Base-by-base conservation (phyloP, 2,888 invertebrate species). In the Drosophila dives region DNA sequence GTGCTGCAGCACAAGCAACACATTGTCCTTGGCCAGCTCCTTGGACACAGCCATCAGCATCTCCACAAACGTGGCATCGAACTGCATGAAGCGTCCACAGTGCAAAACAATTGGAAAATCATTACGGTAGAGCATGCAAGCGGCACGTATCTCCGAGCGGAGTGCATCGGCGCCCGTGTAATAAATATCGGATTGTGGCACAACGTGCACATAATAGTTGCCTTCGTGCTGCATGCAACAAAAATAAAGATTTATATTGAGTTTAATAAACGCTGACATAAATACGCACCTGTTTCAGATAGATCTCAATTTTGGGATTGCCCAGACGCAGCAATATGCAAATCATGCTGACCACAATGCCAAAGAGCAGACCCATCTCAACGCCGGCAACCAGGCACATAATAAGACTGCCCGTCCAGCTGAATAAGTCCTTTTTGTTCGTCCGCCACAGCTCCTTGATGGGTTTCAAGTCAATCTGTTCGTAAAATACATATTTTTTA, bases 331-430 rank as follows among this genome's bases (percentile, higher is more conserved):
- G 94, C 64, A 97, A 93, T 62, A 97, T 93, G 89, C 94, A 94
- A 5, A 94, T 91, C 66, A 96, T 93, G 91, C 95, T 96, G 38
- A 95, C 93, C 20, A 94, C 88, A 74, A 96, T 95, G 66, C 98
- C 97, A 54, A 95, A 94, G 34, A 97, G 93, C 76, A 98, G 95
- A 56, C 98, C 98, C 87, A 95, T 94, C 94, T 98, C 97, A 53
- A 97, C 96, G 32, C 96, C 96, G 71, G 95, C 93, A 61, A 94
- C 90, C 61, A 98, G 92, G 75, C 96, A 96, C 49, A 95, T 94
- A 2, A 95, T 67, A 76, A 97, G 96, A 56, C 97, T 97, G 17
- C 95, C 93, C 62, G 94, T 82, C 89, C 96, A 95, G 64, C 96
- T 95, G 53, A 94, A 84, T 64, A 96, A 94, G 92, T 97, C 97